Evolutionary conservation across 1,140 invertebrate species (phyloP).

Genomic region (Pteromalus puparum): DNA sequence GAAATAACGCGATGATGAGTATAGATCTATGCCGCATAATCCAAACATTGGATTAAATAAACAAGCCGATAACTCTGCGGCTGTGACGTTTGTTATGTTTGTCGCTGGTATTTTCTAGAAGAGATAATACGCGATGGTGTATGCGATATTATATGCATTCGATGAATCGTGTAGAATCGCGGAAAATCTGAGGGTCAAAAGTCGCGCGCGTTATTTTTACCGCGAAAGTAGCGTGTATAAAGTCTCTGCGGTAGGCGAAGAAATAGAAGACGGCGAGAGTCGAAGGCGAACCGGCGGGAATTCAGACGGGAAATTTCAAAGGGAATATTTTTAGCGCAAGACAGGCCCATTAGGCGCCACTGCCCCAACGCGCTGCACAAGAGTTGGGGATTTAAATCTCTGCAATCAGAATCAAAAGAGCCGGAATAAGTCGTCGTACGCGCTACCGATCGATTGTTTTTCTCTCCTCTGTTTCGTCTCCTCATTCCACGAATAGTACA

Average conservation of each 20-base stretch:
- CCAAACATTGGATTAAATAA: neutral
- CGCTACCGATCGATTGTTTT: conserved; percentile 8
- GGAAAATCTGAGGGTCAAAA: conserved; percentile 14
- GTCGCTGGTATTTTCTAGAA: neutral
- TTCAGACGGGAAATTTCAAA: conserved; percentile 45
- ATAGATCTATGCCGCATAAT: neutral
- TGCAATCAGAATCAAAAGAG: conserved; percentile 32
- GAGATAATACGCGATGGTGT: too few species aligned
- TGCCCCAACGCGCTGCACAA: neutral
- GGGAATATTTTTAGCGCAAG: conserved; percentile 41
- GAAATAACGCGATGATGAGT: neutral
- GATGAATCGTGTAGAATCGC: neutral
- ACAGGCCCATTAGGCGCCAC: conserved; percentile 37
- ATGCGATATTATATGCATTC: too few species aligned
- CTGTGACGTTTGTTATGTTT: neutral
- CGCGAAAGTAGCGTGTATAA: conserved; percentile 14
- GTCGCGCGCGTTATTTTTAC: conserved; percentile 23
- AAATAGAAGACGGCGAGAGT: neutral
- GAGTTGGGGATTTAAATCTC: conserved; percentile 17
- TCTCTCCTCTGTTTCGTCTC: conserved; percentile 3
- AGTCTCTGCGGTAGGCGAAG: conserved; percentile 9
- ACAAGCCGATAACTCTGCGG: neutral
- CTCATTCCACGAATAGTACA: neutral
- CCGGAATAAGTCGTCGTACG: neutral
- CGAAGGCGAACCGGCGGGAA: neutral